Evolutionary conservation across 2,113 vertebrate genomes (phyloP).

Genomic region (Platysternon megacephalum): DNA sequence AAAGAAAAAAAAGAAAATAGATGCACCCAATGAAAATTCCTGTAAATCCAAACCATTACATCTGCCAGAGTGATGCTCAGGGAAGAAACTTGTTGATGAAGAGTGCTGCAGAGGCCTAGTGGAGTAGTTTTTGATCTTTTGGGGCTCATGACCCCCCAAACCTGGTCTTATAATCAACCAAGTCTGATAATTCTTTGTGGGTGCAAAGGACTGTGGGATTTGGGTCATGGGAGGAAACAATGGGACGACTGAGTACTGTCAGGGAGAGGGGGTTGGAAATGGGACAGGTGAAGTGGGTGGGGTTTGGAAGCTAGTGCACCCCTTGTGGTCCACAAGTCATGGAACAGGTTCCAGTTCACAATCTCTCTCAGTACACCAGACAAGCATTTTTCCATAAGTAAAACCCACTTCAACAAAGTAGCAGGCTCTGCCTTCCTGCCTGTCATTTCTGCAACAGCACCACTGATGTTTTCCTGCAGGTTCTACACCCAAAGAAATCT

Average conservation of each 20-base stretch:
- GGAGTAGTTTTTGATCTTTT: fast-evolving
- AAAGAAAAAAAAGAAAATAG: neutral
- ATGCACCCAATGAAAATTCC: neutral
- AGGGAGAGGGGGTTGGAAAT: neutral
- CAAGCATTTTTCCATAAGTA: fast-evolving
- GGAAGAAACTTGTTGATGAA: neutral
- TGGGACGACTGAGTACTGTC: neutral
- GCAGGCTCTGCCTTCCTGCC: fast-evolving
- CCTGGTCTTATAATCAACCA: neutral
- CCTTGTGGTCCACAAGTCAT: neutral
- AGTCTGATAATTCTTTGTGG: neutral
- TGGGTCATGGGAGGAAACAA: neutral
- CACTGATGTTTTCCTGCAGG: fast-evolving
- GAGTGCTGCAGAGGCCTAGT: neutral
- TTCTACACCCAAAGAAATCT: fast-evolving
- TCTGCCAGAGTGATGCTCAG: neutral
- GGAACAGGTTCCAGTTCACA: neutral
- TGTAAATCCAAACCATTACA: neutral
- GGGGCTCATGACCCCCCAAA: neutral
- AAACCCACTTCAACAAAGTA: neutral
- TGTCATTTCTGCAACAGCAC: fast-evolving
- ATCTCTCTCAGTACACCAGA: neutral
- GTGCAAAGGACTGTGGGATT: neutral
- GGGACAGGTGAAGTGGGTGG: neutral
- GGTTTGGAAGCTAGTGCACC: neutral